Evolutionary conservation across 2,888 invertebrate species (phyloP).

Genomic region (Steromphala cineraria): DNA sequence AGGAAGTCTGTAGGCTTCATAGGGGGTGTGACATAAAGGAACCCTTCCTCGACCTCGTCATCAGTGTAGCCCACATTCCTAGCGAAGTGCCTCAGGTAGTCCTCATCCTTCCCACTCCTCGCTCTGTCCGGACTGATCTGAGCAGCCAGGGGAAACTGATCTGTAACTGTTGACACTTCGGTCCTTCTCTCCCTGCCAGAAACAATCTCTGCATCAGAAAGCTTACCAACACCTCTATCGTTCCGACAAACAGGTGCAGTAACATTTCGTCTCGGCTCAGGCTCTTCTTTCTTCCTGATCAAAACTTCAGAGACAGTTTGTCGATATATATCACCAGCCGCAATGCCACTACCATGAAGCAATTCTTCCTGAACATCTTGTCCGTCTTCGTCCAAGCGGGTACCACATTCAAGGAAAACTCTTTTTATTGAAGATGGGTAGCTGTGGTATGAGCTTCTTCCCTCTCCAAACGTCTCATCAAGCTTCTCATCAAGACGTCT

Average conservation of each 20-base stretch:
- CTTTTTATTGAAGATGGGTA: slow-evolving; percentile 9
- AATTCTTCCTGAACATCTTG: neutral
- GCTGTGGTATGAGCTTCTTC: neutral
- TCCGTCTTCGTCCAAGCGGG: neutral
- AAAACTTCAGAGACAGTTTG: neutral
- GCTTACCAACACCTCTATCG: neutral
- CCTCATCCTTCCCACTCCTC: slow-evolving; percentile 4
- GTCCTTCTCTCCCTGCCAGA: slow-evolving; percentile 21
- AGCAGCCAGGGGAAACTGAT: neutral
- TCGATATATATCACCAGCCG: neutral
- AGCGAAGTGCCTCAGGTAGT: slow-evolving; percentile 50
- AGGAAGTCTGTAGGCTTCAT: slow-evolving; percentile 57
- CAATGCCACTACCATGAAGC: neutral
- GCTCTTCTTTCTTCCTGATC: neutral
- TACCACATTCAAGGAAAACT: neutral
- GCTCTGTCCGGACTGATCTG: neutral
- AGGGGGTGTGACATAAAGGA: slow-evolving; percentile 49
- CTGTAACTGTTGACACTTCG: neutral
- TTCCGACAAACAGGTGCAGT: neutral
- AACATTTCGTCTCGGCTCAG: neutral
- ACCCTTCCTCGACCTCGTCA: slow-evolving; percentile 45
- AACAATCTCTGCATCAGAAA: neutral
- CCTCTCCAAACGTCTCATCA: neutral
- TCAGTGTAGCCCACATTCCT: slow-evolving; percentile 45
- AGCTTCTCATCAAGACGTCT: neutral